Evolutionary conservation across 2,113 vertebrate species (phyloP), one percentile per base, ranked within the genome.

Genomic region (Dolichotis patagonum): DNA sequence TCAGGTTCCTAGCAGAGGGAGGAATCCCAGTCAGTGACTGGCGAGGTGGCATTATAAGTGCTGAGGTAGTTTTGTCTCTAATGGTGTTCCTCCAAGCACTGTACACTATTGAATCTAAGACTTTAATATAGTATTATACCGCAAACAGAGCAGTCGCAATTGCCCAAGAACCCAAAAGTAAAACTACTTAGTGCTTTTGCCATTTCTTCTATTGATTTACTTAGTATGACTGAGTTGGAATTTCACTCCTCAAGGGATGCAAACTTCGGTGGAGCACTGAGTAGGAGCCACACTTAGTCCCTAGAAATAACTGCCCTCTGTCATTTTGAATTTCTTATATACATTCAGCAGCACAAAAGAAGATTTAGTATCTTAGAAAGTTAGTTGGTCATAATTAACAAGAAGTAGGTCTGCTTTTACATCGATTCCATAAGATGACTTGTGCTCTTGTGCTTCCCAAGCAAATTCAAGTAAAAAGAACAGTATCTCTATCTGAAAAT

Each of bases 21-120:
- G 26, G 22, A 8, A 0, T 12, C 4, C 5, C 14, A 32, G 63
- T 38, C 19, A 62, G 4, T n/a, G 38, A 85, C 35, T 52, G 19
- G 16, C 7, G 1, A 24, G 1, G 0, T 43, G 13, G 0, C 32
- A n/a, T 5, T n/a, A 62, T 1, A 49, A 62, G 13, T 4, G 26
- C 5, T 46, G 54, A 73, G 10, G 19, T 20, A 43, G 80, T n/a
- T 58, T 75, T 38, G 7, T 14, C 4, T 13, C n/a, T 24, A 11
- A 32, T 28, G 24, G 3, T 16, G 7, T 56, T 95, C 65, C 24
- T 16, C 63, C 65, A 69, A 7, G 46, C 67, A 11, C 6, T n/a
- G 43, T 52, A 52, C 12, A 67, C n/a, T 10, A 60, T 71, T 71
- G 28, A 82, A 58, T 46, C 28, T n/a, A 22, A 65, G 19, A 58